phyloP scores from a whole-genome alignment of 2,113 vertebrate species.

The Isichthys henryi region DNA sequence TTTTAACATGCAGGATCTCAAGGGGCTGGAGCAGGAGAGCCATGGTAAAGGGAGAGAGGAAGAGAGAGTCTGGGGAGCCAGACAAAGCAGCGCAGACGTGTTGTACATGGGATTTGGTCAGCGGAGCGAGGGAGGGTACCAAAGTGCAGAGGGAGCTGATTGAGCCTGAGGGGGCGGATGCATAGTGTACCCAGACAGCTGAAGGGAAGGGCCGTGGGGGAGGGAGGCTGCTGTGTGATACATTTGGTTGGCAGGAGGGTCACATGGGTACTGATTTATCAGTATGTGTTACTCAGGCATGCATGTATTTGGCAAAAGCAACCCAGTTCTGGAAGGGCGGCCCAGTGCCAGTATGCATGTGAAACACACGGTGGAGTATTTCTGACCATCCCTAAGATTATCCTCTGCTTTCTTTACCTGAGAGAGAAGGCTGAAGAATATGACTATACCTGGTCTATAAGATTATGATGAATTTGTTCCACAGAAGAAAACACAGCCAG shows the following conservation, averaged over 20 bases:
- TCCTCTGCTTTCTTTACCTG: not conserved
- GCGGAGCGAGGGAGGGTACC: not conserved
- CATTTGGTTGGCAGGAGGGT: not conserved
- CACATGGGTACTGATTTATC: not conserved
- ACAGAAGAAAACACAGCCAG: not conserved
- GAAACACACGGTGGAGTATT: not conserved
- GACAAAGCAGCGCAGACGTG: not conserved
- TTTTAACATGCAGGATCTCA: not conserved
- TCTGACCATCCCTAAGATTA: not conserved
- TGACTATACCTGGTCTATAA: not conserved
- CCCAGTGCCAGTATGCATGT: not conserved
- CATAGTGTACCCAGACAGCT: not conserved
- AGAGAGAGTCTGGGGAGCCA: not conserved
- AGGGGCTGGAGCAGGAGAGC: not conserved
- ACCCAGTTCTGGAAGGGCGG: not conserved
- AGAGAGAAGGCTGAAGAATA: not conserved
- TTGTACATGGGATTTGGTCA: not conserved
- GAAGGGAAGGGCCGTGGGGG: not conserved
- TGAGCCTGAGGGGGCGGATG: not conserved
- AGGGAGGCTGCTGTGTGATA: not conserved
- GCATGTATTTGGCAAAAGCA: too few species aligned
- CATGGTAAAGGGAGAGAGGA: not conserved
- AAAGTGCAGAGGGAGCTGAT: not conserved
- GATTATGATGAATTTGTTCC: not conserved
- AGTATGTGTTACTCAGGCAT: not conserved